These are phyloP conservation scores for Heteromurus nitidus DNA, from an alignment of 2,888 invertebrate species.

Conservation along the genomic window DNA sequence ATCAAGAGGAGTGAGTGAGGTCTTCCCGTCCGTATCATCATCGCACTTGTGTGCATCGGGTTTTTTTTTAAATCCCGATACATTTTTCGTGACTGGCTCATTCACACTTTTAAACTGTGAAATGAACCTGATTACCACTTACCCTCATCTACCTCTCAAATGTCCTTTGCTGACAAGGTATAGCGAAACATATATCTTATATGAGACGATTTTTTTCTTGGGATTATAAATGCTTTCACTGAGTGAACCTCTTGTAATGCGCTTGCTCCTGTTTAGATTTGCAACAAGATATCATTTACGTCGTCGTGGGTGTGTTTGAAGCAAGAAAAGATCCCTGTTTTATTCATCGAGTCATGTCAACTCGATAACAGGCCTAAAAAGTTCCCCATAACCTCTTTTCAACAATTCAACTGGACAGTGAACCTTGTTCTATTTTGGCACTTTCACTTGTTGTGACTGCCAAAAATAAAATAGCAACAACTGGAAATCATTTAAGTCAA, in stretches of 20 bases:
- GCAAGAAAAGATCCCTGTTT: neutral
- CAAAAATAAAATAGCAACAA: constrained; percentile 60
- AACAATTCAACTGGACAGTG: constrained; percentile 49
- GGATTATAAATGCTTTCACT: constrained; percentile 8
- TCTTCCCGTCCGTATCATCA: constrained; percentile 19
- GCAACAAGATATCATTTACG: neutral
- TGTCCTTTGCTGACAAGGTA: constrained; percentile 10
- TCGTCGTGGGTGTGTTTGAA: neutral
- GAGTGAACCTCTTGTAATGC: neutral
- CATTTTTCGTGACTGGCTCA: neutral
- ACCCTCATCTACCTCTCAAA: neutral
- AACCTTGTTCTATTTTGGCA: constrained; percentile 63
- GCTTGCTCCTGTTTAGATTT: neutral
- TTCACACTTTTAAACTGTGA: constrained; percentile 26
- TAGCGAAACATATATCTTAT: neutral
- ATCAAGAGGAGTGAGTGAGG: too few relatives aligned
- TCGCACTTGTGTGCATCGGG: neutral
- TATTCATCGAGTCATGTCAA: constrained; percentile 3
- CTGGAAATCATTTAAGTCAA: constrained; percentile 64
- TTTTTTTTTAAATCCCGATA: neutral
- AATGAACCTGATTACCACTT: constrained; percentile 31
- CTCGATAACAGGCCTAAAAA: neutral
- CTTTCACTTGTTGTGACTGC: constrained; percentile 54
- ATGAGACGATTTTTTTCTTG: too few relatives aligned
- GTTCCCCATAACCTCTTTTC: neutral